A percentile compares a stretch with the other conserved stretches of the same genome.
These are phyloP conservation scores for Drymonia ruficornis DNA, from an alignment of 2,888 invertebrate genomes.

Conservation along the genomic window DNA sequence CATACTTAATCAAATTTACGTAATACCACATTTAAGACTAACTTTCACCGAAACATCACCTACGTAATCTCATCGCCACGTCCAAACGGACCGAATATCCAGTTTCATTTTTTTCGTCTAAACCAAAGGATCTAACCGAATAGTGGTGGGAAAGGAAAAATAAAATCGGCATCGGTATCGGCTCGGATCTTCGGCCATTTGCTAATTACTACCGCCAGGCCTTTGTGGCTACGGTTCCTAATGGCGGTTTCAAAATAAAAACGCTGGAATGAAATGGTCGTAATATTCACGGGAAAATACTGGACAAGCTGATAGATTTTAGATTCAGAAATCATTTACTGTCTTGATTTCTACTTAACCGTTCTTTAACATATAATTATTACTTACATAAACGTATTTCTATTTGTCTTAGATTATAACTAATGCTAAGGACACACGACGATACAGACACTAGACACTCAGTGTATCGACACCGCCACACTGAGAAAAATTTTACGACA, in stretches of 20 bases:
- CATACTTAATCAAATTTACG: slow-evolving; percentile 19
- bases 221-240: slow-evolving; percentile 53
- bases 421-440: too few species aligned
- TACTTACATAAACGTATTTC: too few species aligned
- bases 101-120: slow-evolving; percentile 19
- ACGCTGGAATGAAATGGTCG: slow-evolving; percentile 19
- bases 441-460: too few species aligned
- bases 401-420: too few species aligned
- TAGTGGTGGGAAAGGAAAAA: slow-evolving; percentile 39
- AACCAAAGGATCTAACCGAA: slow-evolving; percentile 45
- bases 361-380: too few species aligned
- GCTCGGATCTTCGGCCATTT: slow-evolving; percentile 70
- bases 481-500: too few species aligned
- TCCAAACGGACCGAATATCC: slow-evolving; percentile 9
- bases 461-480: too few species aligned
- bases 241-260: slow-evolving; percentile 34
- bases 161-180: slow-evolving; percentile 38
- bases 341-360: too few species aligned
- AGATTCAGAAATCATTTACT: too few species aligned
- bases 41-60: neutral
- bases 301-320: neutral
- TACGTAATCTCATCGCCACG: neutral
- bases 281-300: slow-evolving; percentile 12
- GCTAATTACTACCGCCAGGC: slow-evolving; percentile 69
- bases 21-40: neutral